phyloP scores from a whole-genome alignment of 2,797 vertebrate species.

The Lagocephalus sceleratus region DNA sequence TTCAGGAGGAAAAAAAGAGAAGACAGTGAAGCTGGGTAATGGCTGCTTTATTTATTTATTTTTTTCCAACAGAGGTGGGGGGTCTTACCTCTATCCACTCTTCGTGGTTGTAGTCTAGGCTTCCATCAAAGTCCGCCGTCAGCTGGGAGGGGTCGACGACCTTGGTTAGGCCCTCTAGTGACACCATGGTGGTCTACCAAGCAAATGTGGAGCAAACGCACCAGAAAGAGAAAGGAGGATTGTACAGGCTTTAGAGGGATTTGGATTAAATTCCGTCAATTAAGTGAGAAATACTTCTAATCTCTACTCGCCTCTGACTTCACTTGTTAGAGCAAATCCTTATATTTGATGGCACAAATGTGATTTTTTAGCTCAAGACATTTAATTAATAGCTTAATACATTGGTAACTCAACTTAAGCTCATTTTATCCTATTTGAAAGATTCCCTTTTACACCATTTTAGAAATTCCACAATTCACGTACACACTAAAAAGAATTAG shows the following conservation, averaged over 20 bases:
- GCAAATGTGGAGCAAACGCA: background rate
- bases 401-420: slow-evolving; percentile 3
- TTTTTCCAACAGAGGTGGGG: too few species aligned
- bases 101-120: slow-evolving; percentile 97
- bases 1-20: slow-evolving; percentile 16
- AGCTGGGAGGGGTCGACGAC: slow-evolving; percentile 98
- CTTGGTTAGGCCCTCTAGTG: slow-evolving; percentile 96
- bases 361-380: background rate
- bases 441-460: background rate
- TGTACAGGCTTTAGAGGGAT: background rate
- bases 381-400: slow-evolving; percentile 19
- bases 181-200: slow-evolving; percentile 97
- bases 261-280: slow-evolving; percentile 12
- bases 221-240: background rate
- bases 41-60: too few species aligned
- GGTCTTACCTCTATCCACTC: slow-evolving; percentile 89
- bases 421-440: slow-evolving; percentile 10
- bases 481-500: background rate
- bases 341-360: slow-evolving; percentile 5
- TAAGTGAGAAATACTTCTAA: slow-evolving; percentile 15
- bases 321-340: background rate
- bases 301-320: slow-evolving; percentile 4
- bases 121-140: slow-evolving; percentile 95
- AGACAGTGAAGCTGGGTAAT: too few species aligned
- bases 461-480: background rate